phyloP scores from a whole-genome alignment of 2,113 vertebrate species.

The Balaeniceps rex region DNA sequence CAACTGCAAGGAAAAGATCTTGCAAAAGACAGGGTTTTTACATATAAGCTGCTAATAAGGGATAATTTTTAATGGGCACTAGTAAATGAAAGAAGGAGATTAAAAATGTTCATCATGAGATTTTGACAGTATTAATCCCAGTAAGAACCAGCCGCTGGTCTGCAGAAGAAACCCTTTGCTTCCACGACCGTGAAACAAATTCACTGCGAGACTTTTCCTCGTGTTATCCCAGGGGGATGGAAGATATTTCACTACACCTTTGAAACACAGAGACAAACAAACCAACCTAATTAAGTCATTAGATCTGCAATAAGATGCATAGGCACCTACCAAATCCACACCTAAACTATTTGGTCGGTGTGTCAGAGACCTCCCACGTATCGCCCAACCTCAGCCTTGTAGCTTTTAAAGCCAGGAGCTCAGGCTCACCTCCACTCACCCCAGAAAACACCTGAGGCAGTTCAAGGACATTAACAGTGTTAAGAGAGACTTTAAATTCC shows the following conservation, averaged over 20 bases:
- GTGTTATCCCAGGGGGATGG: not conserved
- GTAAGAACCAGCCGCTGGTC: not conserved
- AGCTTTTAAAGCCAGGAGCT: not conserved
- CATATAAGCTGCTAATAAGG: not conserved
- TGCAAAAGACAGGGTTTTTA: not conserved
- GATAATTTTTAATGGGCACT: not conserved
- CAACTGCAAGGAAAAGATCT: not conserved
- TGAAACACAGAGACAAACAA: not conserved
- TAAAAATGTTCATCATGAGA: not conserved
- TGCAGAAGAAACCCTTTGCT: not conserved
- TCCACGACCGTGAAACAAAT: not conserved
- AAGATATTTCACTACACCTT: not conserved
- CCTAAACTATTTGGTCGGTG: not conserved
- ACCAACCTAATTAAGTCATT: not conserved
- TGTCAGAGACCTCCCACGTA: not conserved
- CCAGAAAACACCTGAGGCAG: not conserved
- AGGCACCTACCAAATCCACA: not conserved
- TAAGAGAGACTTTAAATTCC: not conserved
- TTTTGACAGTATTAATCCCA: not conserved
- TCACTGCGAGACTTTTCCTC: not conserved
- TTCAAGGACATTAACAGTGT: not conserved
- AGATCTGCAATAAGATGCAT: not conserved
- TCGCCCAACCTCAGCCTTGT: not conserved
- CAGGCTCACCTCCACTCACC: not conserved
- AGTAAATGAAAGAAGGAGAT: not conserved